Evolutionary conservation across 2,888 invertebrate species (phyloP), one percentile per base, ranked within the genome.

Genomic region (Cataglyphis rosenhaueri): DNA sequence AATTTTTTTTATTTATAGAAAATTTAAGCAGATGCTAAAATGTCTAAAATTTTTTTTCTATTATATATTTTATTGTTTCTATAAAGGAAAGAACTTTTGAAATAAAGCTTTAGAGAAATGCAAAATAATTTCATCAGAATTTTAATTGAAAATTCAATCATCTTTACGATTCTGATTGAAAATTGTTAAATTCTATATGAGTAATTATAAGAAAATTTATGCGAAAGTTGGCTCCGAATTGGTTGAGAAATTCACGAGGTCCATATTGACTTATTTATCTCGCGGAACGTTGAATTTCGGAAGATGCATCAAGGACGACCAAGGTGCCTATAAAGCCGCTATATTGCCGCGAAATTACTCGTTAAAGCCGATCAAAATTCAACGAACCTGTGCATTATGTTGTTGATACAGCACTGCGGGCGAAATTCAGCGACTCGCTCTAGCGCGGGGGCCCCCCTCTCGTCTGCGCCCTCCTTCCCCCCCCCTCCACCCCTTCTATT

Each of bases 311-410:
- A 38, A 25, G 25, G 25, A 25, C 44, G 81, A 62, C 9, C 44
- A 9, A 29, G 25, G 15, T n/a, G 74, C 25, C 44, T 32, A 35
- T 48, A 38, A 52, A 68, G 5, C 21, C 66, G 74, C 21, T 21
- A 25, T 75, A 75, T 35, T 29, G 65, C 44, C 55, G 21, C 61
- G 68, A 76, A 61, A 82, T 82, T 48, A 61, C 66, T 76, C 61
- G 76, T 82, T 78, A 78, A 82, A 82, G 78, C 29, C 78, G 82
- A 68, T 78, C 78, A 73, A 70, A 70, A 79, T 79, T 70, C 78
- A 79, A 48, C 57, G 71, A 70, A 86, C 71, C 86, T 86, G 82
- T 87, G 41, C 81, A 87, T 87, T 83, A 86, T 59, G 79, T 73
- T 82, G 76, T 85, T 79, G 85, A 86, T 83, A 86, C 66, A 76